These are phyloP conservation scores for Drosophila hamatofila DNA, from an alignment of 2,888 invertebrate genomes.

Conservation along the genomic window DNA sequence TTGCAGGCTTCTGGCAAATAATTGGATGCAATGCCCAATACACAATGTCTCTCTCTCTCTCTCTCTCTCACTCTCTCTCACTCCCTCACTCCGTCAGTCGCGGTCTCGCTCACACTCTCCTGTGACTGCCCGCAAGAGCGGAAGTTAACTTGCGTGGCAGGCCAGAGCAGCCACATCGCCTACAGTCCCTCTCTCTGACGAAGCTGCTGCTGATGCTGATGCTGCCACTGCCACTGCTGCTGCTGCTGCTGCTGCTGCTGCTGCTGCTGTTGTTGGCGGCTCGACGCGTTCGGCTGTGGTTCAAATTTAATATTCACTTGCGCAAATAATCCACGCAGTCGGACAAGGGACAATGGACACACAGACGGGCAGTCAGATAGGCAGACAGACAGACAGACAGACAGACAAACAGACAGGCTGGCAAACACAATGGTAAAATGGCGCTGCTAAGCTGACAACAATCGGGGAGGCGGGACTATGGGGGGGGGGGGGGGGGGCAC, in stretches of 20 bases:
- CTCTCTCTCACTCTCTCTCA: not conserved
- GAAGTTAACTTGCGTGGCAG: constrained; percentile 77
- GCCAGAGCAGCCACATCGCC: constrained; percentile 18
- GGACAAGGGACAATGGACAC: constrained; percentile 26
- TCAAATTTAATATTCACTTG: constrained; percentile 81
- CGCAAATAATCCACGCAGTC: constrained; percentile 75
- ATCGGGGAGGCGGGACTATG: not conserved
- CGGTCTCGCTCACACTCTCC: constrained; percentile 2
- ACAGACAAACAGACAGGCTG: constrained; percentile 16
- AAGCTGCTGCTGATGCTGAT: not conserved
- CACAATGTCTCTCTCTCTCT: constrained; percentile 11
- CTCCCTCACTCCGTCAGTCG: not conserved
- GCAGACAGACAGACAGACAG: constrained; percentile 20
- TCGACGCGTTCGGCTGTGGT: constrained; percentile 76
- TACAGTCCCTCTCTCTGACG: not conserved
- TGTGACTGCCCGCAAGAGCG: constrained; percentile 67
- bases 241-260: not conserved
- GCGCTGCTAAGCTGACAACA: constrained; percentile 72
- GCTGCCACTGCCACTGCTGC: too few relatives aligned
- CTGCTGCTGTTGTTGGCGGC: constrained; percentile 57
- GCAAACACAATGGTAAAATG: constrained; percentile 66
- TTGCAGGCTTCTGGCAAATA: constrained; percentile 53
- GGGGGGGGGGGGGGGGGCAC: not conserved
- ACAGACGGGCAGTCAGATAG: constrained; percentile 15
- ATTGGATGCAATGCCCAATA: constrained; percentile 63